Evolutionary conservation across 2,888 invertebrate species (phyloP), one percentile per base, ranked within the genome.

Genomic region (Aspidapion aeneum): DNA sequence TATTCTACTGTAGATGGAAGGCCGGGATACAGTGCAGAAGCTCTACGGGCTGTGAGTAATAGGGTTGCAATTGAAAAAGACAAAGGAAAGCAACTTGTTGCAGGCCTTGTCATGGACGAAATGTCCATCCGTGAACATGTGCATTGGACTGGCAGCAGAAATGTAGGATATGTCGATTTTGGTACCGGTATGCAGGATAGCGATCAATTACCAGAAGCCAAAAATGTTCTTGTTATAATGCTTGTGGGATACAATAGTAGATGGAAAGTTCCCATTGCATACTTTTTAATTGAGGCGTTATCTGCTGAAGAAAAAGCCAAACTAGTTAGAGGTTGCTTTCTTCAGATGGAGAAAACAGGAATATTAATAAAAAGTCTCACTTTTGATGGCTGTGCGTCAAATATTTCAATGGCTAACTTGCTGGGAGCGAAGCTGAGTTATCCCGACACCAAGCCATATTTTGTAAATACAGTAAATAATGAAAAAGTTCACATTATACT

Each of bases 1-100:
- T 69, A 69, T 50, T 20, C 55, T 1, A 49, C 62, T 7, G 61
- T 72, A 22, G 68, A 72, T 60, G 69, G 70, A 1, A 60, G 64
- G 1, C 71, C 70, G 7, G 72, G 69, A 7, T 70, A 68, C 55
- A 68, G 66, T 7, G 58, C 60, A n/a, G 69, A 70, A 58, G 56
- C 70, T 17, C 63, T 68, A 21, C 49, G 19, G 19, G 66, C 66
- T 17, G 56, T 67, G 17, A 61, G 66, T 63, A 57, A 61, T 18
- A 70, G 65, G 61, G 35, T 48, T 3, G 17, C 54, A 2, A 56
- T 16, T 55, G 56, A 61, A 56, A 50, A 1, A 21, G 5, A 17
- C 35, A 21, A 64, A 21, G 62, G 58, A 1, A 52, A 62, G 20
- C 2, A 54, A 9, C 20, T 65, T n/a, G 18, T 67, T 48, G 63